Evolutionary conservation across 2,888 invertebrate genomes (phyloP).

Genomic region (Tenthredo amoena): DNA sequence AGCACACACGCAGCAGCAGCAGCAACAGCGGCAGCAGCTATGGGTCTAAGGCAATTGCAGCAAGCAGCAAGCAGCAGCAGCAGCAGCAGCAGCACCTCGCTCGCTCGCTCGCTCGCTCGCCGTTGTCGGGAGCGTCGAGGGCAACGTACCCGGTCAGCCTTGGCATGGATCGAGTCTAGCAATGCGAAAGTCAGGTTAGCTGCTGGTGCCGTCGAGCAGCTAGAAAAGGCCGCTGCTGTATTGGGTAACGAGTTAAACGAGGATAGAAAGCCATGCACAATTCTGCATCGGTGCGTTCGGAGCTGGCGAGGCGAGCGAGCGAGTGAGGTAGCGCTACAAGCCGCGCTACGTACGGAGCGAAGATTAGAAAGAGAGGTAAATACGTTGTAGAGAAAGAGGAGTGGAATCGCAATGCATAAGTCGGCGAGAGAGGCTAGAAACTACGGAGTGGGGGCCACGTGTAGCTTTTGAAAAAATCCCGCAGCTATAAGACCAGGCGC

Average conservation of each 20-base stretch:
- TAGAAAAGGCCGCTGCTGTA: constrained; percentile 32
- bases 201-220: constrained; percentile 56
- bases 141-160: constrained; percentile 78
- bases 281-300: constrained; percentile 48
- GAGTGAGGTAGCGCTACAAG: constrained; percentile 51
- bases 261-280: constrained; percentile 38
- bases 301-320: constrained; percentile 55
- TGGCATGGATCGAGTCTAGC: constrained; percentile 79
- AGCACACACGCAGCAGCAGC: constrained; percentile 69
- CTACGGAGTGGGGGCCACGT: constrained; percentile 67
- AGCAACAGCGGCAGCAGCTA: constrained; percentile 64
- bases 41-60: constrained; percentile 74
- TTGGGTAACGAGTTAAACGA: constrained; percentile 2
- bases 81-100: constrained; percentile 62
- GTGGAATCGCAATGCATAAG: constrained; percentile 24
- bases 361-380: constrained; percentile 48
- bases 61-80: constrained; percentile 61
- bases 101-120: constrained; percentile 59
- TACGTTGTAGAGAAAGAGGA: constrained; percentile 49
- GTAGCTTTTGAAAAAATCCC: constrained; percentile 76
- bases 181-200: constrained; percentile 77
- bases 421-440: constrained; percentile 45
- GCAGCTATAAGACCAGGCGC: constrained; percentile 77
- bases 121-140: constrained; percentile 71
- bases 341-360: constrained; percentile 48